Evolutionary conservation across 2,888 invertebrate species (phyloP).

Genomic region (Corythucha ciliata): DNA sequence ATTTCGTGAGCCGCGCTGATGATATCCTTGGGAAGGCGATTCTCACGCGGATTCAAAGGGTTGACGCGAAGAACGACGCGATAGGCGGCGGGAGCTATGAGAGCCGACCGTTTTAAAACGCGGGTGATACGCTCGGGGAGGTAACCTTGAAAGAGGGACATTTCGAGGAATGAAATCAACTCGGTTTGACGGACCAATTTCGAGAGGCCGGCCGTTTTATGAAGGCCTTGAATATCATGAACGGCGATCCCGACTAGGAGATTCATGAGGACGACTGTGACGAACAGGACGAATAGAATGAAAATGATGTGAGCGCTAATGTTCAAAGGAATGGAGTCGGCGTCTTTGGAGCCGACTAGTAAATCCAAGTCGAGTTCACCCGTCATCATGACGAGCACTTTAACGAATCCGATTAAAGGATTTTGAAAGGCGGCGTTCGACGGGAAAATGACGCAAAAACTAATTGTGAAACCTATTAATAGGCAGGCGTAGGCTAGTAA

Average conservation of each 20-base stretch:
- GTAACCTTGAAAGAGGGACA: constrained; percentile 70
- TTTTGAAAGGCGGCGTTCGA: constrained; percentile 71
- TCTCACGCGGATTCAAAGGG: constrained; percentile 73
- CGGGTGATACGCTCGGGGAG: constrained; percentile 61
- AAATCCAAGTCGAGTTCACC: constrained; percentile 72
- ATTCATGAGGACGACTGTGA: constrained; percentile 79
- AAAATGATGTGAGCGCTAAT: constrained; percentile 75
- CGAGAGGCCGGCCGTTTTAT: constrained; percentile 74
- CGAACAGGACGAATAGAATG: constrained; percentile 68
- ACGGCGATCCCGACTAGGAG: constrained; percentile 77
- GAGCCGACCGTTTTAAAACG: constrained; percentile 64
- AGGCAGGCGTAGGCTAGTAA: constrained; percentile 76
- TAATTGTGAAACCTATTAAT: constrained; percentile 74
- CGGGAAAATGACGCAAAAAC: constrained; percentile 80
- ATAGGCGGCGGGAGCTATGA: constrained; percentile 72
- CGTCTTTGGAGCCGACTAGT: constrained; percentile 54
- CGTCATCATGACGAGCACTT: constrained; percentile 82
- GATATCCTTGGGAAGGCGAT: constrained; percentile 66
- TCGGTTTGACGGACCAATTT: constrained; percentile 77
- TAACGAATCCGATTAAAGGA: constrained; percentile 74
- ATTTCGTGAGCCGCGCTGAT: constrained; percentile 72
- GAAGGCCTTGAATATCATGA: constrained; percentile 75
- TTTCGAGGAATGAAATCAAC: constrained; percentile 74
- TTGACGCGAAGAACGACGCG: constrained; percentile 73
- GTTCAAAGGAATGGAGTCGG: constrained; percentile 52